phyloP scores from a whole-genome alignment of 2,888 invertebrate genomes.

The Heteromyza rotundicornis region DNA sequence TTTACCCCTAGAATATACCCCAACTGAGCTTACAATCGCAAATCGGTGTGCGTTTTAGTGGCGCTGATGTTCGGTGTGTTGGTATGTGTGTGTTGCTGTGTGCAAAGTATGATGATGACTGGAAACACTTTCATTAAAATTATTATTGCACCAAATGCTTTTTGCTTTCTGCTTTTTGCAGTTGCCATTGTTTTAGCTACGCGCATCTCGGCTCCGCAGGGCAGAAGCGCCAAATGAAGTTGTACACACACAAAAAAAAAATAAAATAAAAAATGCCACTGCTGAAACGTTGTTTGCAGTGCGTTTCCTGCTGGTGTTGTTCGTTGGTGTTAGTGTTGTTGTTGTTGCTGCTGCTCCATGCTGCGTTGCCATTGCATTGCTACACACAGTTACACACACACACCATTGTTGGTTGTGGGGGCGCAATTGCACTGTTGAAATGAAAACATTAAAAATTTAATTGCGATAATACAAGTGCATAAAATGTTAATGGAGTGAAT shows the following conservation, averaged over 20 bases:
- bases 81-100: not conserved
- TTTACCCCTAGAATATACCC: too few relatives aligned
- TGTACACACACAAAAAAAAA: too few relatives aligned
- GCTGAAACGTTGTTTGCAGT: too few relatives aligned
- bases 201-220: too few relatives aligned
- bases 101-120: conserved; percentile 19
- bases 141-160: conserved; percentile 46
- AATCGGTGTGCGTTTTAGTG: too few relatives aligned
- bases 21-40: too few relatives aligned
- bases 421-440: conserved; percentile 40
- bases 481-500: conserved; percentile 57
- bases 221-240: too few relatives aligned
- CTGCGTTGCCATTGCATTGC: conserved; percentile 7
- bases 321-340: not conserved
- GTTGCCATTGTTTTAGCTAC: not conserved
- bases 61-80: too few relatives aligned
- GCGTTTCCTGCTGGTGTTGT: too few relatives aligned
- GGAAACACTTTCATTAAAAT: conserved; percentile 55
- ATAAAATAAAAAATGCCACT: too few relatives aligned
- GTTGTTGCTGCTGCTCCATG: not conserved
- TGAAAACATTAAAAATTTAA: conserved; percentile 61
- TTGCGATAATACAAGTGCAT: conserved; percentile 61
- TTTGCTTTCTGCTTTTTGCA: conserved; percentile 21
- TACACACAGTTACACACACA: not conserved
- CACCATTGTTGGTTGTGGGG: too few relatives aligned